These are phyloP conservation scores for Hymenochirus boettgeri DNA, from an alignment of 2,113 vertebrate genomes.

Conservation along the genomic window DNA sequence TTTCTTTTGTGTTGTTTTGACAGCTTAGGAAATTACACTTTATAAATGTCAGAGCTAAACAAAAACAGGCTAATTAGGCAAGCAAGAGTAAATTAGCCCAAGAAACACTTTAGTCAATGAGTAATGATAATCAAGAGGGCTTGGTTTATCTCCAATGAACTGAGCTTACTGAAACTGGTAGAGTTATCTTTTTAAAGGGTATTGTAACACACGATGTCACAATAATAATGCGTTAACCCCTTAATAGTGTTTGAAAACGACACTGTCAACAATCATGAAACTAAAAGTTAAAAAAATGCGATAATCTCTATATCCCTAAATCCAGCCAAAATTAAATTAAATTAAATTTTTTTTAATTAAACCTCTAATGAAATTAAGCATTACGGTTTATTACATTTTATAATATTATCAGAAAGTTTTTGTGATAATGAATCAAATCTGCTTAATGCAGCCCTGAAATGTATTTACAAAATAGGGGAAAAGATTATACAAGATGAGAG, in stretches of 20 bases:
- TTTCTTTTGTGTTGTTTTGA: conserved; percentile 39
- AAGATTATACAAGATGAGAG: conserved; percentile 60
- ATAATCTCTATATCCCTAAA: conserved; percentile 52
- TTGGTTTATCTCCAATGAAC: conserved; percentile 51
- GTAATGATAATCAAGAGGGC: conserved; percentile 54
- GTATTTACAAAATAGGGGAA: conserved; percentile 64
- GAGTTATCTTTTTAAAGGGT: conserved; percentile 51
- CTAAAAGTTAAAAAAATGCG: conserved; percentile 47
- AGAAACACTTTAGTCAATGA: conserved; percentile 51
- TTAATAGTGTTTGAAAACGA: conserved; percentile 34
- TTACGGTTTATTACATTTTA: conserved; percentile 70
- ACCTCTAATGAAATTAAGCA: conserved; percentile 71
- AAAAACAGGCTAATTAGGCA: conserved; percentile 54
- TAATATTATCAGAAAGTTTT: conserved; percentile 76
- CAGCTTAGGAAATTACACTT: conserved; percentile 59
- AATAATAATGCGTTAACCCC: conserved; percentile 49
- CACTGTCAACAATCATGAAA: conserved; percentile 47
- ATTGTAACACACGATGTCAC: conserved; percentile 46
- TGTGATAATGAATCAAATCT: conserved; percentile 73
- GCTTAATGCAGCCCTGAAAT: conserved; percentile 65
- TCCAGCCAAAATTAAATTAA: conserved; percentile 56
- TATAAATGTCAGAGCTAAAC: conserved; percentile 54
- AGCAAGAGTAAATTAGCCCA: conserved; percentile 52
- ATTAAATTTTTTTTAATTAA: too few relatives aligned
- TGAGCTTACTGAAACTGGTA: conserved; percentile 51